Evolutionary conservation across 2,888 invertebrate species (phyloP), one percentile per base, ranked within the genome.

Genomic region (Pheosia gnoma): DNA sequence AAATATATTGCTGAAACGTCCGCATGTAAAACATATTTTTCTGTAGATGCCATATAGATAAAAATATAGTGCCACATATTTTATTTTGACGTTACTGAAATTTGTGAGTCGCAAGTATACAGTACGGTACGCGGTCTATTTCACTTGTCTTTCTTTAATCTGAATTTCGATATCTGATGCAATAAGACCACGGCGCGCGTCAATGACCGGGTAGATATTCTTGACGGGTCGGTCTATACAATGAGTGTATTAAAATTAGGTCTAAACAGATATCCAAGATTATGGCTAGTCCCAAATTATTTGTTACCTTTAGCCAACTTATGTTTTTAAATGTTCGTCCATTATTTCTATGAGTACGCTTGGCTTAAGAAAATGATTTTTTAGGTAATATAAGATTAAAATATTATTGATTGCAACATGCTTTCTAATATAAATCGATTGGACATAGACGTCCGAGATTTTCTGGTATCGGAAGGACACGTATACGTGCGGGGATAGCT

Each of bases 1-100:
- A 75, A 74, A 68, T 67, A 58, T 66, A 63, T 75, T 75, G 60
- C 65, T 63, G 62, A 67, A 70, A 74, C 68, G 70, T 71, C 60
- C 60, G 51, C 52, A 58, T 58, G 61, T 66, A 66, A 64, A 55
- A 57, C 61, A 62, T 62, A 55, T 52, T 10, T 25, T 43, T 9
- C 43, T 6, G 43, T 43, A 43, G 6, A 6, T 7, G 8, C 43
- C 9, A 9, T 5, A 39, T n/a, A 25, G 25, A 25, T 25, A 25
- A 1, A 25, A 25, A 25, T 25, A 25, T 25, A 25, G 0, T 25
- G 25, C 25, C 25, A 25, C 25, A 25, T 25, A 25, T 25, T 25
- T 25, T 25, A 25, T 25, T 25, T 25, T 25, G 25, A 25, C 25
- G 25, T 25, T 25, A 25, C 25, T 25, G 2, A 25, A 25, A 25